phyloP scores from a whole-genome alignment of 2,888 invertebrate genomes.

The Aleiodes testaceus region DNA sequence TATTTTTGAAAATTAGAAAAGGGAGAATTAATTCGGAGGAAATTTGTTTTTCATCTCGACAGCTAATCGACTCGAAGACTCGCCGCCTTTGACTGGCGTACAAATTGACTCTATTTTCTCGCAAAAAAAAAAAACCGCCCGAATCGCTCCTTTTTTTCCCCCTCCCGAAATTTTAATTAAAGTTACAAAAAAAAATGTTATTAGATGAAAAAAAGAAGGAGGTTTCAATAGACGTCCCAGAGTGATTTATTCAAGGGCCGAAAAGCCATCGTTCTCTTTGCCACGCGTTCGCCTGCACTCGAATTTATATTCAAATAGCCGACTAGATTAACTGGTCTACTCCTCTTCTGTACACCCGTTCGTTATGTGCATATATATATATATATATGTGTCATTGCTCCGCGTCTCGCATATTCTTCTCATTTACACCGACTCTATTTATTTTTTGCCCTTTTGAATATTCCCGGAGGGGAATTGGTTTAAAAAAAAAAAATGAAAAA shows the following conservation, averaged over 20 bases:
- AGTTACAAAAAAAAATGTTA: conserved; percentile 13
- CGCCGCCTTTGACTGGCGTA: too few relatives aligned
- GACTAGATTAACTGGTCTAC: conserved; percentile 46
- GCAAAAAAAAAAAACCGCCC: too few relatives aligned
- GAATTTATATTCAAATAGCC: conserved; percentile 51
- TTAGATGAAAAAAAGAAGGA: background rate
- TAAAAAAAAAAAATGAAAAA: background rate
- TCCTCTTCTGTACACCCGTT: conserved; percentile 28
- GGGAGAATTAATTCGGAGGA: too few relatives aligned
- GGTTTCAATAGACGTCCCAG: conserved; percentile 25
- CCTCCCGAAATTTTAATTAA: background rate
- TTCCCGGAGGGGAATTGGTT: background rate
- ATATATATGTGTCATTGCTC: conserved; percentile 32
- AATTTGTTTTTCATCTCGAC: too few relatives aligned
- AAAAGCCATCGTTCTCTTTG: conserved; percentile 31
- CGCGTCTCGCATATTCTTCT: conserved; percentile 43
- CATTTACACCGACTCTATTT: conserved; percentile 28
- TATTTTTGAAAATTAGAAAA: too few relatives aligned
- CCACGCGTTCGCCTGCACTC: conserved; percentile 9
- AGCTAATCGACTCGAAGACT: too few relatives aligned
- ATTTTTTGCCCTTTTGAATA: conserved; percentile 26
- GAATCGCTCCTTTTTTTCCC: background rate
- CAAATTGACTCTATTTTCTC: too few relatives aligned
- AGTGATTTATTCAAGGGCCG: conserved; percentile 33
- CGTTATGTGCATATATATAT: conserved; percentile 12